Evolutionary conservation across 2,113 vertebrate genomes (phyloP).

Genomic region (Ceyx cyanopectus): DNA sequence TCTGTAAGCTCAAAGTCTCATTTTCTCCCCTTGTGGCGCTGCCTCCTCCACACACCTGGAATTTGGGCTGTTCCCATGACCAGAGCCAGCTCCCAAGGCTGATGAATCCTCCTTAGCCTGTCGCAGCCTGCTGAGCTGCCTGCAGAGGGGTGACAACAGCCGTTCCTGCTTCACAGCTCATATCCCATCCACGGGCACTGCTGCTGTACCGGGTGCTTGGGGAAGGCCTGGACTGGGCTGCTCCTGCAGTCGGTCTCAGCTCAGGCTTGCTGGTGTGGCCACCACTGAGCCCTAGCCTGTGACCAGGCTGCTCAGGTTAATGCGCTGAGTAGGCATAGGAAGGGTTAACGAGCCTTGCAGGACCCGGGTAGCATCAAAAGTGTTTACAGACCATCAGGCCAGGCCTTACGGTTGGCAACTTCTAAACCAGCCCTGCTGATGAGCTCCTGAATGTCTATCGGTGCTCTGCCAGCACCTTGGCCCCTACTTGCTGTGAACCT

Average conservation of each 20-base stretch:
- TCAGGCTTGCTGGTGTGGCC: fast-evolving
- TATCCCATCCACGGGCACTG: not conserved
- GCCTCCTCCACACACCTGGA: not conserved
- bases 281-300: fast-evolving
- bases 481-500: not conserved
- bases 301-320: not conserved
- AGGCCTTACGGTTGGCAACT: not conserved
- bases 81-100: not conserved
- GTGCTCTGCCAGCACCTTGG: not conserved
- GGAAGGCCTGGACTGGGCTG: not conserved
- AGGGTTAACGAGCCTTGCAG: not conserved
- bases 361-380: not conserved
- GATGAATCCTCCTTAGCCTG: not conserved
- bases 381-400: not conserved
- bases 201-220: not conserved
- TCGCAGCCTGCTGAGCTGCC: not conserved
- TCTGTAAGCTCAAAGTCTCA: fast-evolving
- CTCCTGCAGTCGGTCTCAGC: not conserved
- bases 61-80: not conserved
- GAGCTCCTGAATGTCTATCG: not conserved
- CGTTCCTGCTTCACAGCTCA: fast-evolving
- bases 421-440: not conserved
- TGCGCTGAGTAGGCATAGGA: fast-evolving
- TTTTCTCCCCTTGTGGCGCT: fast-evolving
- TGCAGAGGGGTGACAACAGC: not conserved